These are phyloP conservation scores for Brachionus koreanus DNA, from an alignment of 1,140 invertebrate species.

Conservation along the genomic window DNA sequence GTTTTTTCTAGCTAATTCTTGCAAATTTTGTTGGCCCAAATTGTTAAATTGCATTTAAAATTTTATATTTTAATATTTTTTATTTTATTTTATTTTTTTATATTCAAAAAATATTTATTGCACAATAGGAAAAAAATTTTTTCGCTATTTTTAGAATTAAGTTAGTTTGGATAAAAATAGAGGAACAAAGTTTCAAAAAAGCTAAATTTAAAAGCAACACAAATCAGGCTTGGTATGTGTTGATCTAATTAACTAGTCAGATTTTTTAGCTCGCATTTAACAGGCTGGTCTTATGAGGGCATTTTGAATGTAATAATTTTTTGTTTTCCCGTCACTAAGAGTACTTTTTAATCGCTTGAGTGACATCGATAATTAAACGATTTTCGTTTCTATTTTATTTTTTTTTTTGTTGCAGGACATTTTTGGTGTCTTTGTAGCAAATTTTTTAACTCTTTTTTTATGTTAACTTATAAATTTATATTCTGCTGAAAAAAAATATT, in stretches of 20 bases:
- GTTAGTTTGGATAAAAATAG: constrained; percentile 3
- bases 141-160: not conserved
- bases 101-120: not conserved
- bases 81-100: not conserved
- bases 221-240: not conserved
- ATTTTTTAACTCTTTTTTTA: too few species aligned
- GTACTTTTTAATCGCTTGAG: constrained; percentile 14
- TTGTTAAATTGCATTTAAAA: constrained; percentile 8
- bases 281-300: not conserved
- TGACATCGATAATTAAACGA: not conserved
- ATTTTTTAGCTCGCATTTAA: not conserved
- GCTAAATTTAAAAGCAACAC: not conserved
- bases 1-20: not conserved
- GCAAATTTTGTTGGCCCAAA: not conserved
- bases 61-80: not conserved
- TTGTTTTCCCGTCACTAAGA: not conserved
- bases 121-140: not conserved
- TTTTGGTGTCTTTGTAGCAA: not conserved
- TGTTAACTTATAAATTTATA: too few species aligned
- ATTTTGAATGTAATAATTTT: not conserved
- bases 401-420: not conserved
- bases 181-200: not conserved
- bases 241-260: not conserved
- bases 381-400: not conserved
- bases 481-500: too few species aligned